Conservation (phyloP, 2,888 invertebrate genomes). For the Steinernema hermaphroditum region DNA sequence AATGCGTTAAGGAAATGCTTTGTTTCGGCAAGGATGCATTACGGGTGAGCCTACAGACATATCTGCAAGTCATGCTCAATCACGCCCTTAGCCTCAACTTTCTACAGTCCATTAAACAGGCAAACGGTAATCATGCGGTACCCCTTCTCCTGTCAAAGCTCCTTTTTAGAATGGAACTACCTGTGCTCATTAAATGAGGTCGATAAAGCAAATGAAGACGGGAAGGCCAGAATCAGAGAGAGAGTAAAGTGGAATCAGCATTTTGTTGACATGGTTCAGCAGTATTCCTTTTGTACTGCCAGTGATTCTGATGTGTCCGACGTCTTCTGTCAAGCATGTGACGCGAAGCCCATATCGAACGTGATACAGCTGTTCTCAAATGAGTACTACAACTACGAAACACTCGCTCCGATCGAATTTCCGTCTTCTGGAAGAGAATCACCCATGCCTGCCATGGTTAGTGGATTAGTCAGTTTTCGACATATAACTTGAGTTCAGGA, state of each 20-base stretch:
- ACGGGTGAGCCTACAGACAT: slow-evolving; percentile 32
- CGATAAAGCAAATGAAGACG: slow-evolving; percentile 32
- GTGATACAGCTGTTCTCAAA: slow-evolving; percentile 34
- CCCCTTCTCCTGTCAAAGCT: neutral
- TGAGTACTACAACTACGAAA: slow-evolving; percentile 35
- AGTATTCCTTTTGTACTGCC: slow-evolving; percentile 2
- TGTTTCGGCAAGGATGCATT: slow-evolving; percentile 31
- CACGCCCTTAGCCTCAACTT: slow-evolving; percentile 39
- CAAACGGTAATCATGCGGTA: slow-evolving; percentile 36
- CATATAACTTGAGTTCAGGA: slow-evolving; percentile 10
- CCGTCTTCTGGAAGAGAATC: slow-evolving; percentile 25
- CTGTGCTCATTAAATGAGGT: slow-evolving; percentile 43
- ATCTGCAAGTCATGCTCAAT: slow-evolving; percentile 39
- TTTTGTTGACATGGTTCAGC: slow-evolving; percentile 29
- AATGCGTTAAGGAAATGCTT: neutral
- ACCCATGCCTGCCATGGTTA: slow-evolving; percentile 27
- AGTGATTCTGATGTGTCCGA: slow-evolving; percentile 17
- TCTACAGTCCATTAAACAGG: slow-evolving; percentile 39
- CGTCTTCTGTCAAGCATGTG: slow-evolving; percentile 31
- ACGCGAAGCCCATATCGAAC: neutral
- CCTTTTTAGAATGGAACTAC: slow-evolving; percentile 42
- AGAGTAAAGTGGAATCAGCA: slow-evolving; percentile 32
- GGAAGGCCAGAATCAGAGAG: slow-evolving; percentile 32
- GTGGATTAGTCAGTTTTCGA: neutral
- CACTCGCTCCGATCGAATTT: slow-evolving; percentile 17